Evolutionary conservation across 2,113 vertebrate genomes (phyloP).

Genomic region (Acanthochromis polyacanthus): DNA sequence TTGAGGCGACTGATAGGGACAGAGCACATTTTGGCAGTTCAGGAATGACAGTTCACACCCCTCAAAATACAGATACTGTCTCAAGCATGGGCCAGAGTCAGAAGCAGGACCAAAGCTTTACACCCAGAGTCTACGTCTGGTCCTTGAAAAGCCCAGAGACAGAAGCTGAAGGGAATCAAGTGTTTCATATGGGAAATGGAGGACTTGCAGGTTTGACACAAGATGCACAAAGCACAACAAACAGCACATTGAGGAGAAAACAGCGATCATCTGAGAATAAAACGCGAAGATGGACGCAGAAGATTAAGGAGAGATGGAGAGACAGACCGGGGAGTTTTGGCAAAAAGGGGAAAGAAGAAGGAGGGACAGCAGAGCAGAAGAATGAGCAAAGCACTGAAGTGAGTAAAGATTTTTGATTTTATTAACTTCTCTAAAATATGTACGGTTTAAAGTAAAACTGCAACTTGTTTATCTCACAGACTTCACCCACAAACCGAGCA

Average conservation of each 20-base stretch:
- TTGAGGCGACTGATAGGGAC: conserved; percentile 21
- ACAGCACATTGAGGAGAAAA: conserved; percentile 38
- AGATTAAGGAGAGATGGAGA: conserved; percentile 79
- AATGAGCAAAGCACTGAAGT: conserved; percentile 50
- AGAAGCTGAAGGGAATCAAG: conserved; percentile 20
- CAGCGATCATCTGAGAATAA: conserved; percentile 64
- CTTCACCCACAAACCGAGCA: conserved; percentile 41
- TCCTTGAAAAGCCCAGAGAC: conserved; percentile 16
- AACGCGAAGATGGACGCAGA: conserved; percentile 80
- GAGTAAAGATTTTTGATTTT: conserved; percentile 41
- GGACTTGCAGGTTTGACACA: conserved; percentile 28
- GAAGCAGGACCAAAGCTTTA: conserved; percentile 32
- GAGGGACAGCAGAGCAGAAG: conserved; percentile 12
- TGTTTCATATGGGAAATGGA: conserved; percentile 38
- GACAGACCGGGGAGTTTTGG: conserved; percentile 58
- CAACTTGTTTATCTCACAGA: conserved; percentile 33
- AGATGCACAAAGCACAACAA: conserved; percentile 26
- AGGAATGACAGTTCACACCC: background rate
- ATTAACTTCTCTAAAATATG: background rate
- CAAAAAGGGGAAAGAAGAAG: conserved; percentile 59
- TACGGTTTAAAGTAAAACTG: background rate
- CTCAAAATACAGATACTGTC: conserved; percentile 10
- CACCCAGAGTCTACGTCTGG: conserved; percentile 53
- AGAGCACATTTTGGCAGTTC: conserved; percentile 17
- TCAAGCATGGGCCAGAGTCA: conserved; percentile 28